Conservation (phyloP, 1,140 invertebrate species). For the Papilio polytes region DNA sequence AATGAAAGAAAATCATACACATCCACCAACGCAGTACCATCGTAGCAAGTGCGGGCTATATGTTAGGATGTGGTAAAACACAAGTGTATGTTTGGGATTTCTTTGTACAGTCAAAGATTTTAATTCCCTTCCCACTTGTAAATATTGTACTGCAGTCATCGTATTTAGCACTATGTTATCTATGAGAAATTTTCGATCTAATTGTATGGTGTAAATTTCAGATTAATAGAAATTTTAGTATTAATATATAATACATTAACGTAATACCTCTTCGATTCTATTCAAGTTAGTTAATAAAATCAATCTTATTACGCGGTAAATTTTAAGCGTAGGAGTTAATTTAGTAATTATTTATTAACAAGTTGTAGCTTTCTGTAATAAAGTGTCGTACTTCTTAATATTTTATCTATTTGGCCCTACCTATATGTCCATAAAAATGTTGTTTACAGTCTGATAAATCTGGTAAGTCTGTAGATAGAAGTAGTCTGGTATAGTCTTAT, state of each 20-base stretch:
- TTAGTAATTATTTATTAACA: not conserved
- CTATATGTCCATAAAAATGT: too few relatives aligned
- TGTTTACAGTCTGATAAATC: too few relatives aligned
- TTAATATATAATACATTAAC: not conserved
- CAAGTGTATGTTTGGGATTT: not conserved
- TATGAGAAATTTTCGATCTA: too few relatives aligned
- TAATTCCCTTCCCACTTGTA: not conserved
- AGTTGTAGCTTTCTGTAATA: not conserved
- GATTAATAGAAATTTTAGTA: not conserved
- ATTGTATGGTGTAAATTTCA: not conserved
- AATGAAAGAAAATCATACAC: constrained; percentile 52
- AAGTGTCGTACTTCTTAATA: not conserved
- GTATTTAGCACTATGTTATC: not conserved
- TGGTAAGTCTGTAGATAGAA: too few relatives aligned
- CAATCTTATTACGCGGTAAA: not conserved
- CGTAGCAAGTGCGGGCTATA: constrained; percentile 40
- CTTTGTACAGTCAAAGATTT: not conserved
- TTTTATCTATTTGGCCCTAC: not conserved
- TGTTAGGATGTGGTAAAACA: constrained; percentile 35
- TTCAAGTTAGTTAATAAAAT: not conserved
- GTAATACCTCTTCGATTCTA: not conserved
- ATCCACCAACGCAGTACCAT: constrained; percentile 41
- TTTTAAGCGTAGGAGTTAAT: not conserved
- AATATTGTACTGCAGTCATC: not conserved
- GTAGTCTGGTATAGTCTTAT: too few relatives aligned